Percentiles rank a stretch among this genome's conserved stretches.
phyloP scores from a whole-genome alignment of 2,113 vertebrate species.

The Shinisaurus crocodilurus region DNA sequence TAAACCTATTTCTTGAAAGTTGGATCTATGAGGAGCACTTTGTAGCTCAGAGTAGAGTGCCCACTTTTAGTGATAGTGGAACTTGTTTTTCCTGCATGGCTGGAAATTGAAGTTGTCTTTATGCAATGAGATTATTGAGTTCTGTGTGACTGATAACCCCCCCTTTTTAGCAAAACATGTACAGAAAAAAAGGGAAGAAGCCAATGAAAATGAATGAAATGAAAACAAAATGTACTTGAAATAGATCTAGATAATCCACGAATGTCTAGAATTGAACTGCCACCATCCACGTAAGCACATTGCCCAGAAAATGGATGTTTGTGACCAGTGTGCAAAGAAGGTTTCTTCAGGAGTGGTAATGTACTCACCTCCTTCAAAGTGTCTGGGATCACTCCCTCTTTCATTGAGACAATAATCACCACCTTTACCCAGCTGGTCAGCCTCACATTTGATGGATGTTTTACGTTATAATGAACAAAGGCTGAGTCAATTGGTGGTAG shows the following conservation, averaged over 20 bases:
- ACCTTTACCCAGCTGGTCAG: neutral
- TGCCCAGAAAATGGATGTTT: neutral
- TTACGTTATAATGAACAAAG: neutral
- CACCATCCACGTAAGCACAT: neutral
- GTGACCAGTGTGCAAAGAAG: neutral
- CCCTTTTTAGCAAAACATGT: neutral
- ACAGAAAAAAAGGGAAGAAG: neutral
- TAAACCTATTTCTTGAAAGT: slow-evolving; percentile 63
- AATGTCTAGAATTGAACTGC: neutral
- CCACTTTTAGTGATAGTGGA: neutral
- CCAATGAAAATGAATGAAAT: neutral
- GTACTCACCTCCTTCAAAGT: too few species aligned
- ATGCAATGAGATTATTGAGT: neutral
- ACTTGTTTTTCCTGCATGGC: neutral
- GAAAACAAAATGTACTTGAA: neutral
- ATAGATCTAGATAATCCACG: neutral
- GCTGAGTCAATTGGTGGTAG: neutral
- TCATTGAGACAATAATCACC: neutral
- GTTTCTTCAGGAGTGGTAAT: neutral
- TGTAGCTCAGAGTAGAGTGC: slow-evolving; percentile 23
- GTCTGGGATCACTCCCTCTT: neutral
- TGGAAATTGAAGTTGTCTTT: neutral
- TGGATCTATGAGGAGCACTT: slow-evolving; percentile 37
- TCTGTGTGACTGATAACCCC: neutral
- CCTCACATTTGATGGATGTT: neutral